These are phyloP conservation scores for Cotesia congregata DNA, from an alignment of 2,888 invertebrate species.

Conservation along the genomic window DNA sequence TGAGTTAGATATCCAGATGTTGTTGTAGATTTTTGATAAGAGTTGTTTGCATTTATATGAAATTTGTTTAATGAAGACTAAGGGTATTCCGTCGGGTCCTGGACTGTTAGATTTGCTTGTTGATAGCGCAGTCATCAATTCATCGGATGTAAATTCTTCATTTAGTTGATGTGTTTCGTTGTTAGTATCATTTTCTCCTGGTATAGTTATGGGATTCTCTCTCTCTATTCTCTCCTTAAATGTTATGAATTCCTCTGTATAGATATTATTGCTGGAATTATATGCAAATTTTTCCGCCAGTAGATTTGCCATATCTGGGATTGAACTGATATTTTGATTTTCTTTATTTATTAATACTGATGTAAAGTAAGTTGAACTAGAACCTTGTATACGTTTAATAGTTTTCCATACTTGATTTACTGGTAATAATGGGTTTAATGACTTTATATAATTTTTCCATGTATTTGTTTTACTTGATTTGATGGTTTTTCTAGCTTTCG, in stretches of 20 bases:
- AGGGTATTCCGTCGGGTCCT: neutral
- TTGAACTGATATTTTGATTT: neutral
- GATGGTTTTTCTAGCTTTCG: neutral
- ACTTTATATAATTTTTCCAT: neutral
- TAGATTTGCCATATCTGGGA: neutral
- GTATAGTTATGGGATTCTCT: neutral
- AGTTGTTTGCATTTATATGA: no score
- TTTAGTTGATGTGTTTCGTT: no score
- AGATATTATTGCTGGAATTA: neutral
- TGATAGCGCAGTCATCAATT: no score
- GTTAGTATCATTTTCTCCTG: neutral
- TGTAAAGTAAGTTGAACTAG: neutral
- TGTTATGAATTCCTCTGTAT: neutral
- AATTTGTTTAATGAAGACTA: neutral
- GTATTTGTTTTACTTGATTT: neutral
- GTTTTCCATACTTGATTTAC: neutral
- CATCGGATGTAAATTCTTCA: no score
- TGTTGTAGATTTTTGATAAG: neutral
- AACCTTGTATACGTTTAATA: neutral
- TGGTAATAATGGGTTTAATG: neutral
- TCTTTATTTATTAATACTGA: neutral
- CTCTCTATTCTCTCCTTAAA: neutral
- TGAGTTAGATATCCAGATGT: neutral
- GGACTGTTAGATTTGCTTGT: no score
- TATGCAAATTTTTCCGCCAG: neutral